phyloP scores from a whole-genome alignment of 2,888 invertebrate species.

The Bembecia ichneumoniformis region DNA sequence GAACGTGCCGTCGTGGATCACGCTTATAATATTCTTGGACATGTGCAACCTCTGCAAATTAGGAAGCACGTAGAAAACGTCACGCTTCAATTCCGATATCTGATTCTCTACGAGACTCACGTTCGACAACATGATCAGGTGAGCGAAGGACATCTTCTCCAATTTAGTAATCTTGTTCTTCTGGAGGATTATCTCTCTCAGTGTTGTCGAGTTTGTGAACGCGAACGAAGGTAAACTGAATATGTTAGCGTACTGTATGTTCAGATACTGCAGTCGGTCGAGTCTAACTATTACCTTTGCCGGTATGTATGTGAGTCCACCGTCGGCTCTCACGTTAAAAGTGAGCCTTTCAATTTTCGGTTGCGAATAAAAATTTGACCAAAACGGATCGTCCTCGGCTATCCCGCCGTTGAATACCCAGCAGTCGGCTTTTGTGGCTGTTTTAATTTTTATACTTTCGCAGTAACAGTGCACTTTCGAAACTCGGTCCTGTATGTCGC shows the following conservation, averaged over 20 bases:
- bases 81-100: constrained; percentile 80
- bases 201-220: constrained; percentile 80
- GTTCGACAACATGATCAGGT: constrained; percentile 78
- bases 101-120: constrained; percentile 83
- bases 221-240: constrained; percentile 79
- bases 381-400: constrained; percentile 80
- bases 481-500: constrained; percentile 68
- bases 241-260: constrained; percentile 82
- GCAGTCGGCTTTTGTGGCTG: constrained; percentile 81
- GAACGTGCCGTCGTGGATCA: constrained; percentile 89
- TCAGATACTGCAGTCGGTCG: constrained; percentile 76
- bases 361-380: constrained; percentile 83
- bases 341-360: constrained; percentile 78
- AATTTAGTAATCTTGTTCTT: constrained; percentile 80
- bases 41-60: constrained; percentile 81
- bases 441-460: constrained; percentile 66
- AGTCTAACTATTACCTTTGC: constrained; percentile 78
- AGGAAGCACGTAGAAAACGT: constrained; percentile 83
- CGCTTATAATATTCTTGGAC: constrained; percentile 87
- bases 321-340: constrained; percentile 79
- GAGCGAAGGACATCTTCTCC: constrained; percentile 80
- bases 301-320: constrained; percentile 79
- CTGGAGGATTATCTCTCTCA: constrained; percentile 79
- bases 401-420: constrained; percentile 80
- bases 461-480: constrained; percentile 79